phyloP scores from a whole-genome alignment of 2,797 vertebrate species.

The Gymnopithys bicolor region DNA sequence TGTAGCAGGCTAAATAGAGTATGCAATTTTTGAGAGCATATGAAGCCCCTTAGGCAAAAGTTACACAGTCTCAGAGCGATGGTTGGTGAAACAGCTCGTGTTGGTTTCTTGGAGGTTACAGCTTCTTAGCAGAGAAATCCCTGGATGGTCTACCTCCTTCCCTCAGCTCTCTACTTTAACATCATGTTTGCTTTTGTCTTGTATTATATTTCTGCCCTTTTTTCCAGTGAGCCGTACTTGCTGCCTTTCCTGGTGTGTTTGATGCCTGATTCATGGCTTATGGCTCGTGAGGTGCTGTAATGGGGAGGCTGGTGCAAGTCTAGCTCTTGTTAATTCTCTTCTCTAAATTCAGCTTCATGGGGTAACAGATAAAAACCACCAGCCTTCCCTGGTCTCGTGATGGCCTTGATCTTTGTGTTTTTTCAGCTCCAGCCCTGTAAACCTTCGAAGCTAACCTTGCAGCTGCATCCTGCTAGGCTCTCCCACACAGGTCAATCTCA shows the following conservation, averaged over 20 bases:
- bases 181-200: not conserved
- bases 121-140: not conserved
- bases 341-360: not conserved
- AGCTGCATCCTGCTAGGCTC: conserved; percentile 34
- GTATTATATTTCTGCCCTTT: not conserved
- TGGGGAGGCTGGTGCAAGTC: not conserved
- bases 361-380: not conserved
- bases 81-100: not conserved
- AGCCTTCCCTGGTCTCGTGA: not conserved
- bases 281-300: not conserved
- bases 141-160: not conserved
- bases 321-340: not conserved
- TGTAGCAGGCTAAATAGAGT: not conserved
- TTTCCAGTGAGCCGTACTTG: not conserved
- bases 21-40: not conserved
- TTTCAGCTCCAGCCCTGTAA: conserved; percentile 2
- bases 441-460: not conserved
- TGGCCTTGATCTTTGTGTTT: conserved; percentile 4
- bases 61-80: rapidly evolving
- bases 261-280: not conserved
- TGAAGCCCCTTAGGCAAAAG: not conserved
- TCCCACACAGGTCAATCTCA: conserved; percentile 50
- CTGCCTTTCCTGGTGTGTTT: not conserved
- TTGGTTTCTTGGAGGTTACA: not conserved
- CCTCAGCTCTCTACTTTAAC: not conserved